Conservation (phyloP, 2,888 invertebrate species). For the Platerodrilus igneus region DNA sequence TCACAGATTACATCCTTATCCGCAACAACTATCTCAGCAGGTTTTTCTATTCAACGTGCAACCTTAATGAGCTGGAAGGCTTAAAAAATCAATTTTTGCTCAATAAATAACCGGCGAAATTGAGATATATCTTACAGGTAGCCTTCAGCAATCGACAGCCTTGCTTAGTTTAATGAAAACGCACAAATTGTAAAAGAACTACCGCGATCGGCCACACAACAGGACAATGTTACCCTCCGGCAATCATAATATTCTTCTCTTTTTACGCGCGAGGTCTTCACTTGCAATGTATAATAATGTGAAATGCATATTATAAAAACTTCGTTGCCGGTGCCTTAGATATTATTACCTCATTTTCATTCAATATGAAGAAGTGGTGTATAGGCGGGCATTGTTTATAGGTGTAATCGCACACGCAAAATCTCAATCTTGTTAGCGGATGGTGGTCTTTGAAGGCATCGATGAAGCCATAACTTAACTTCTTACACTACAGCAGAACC, state of each 20-base stretch:
- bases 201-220: slow-evolving; percentile 35
- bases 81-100: slow-evolving; percentile 28
- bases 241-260: too few relatives aligned
- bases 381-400: slow-evolving; percentile 14
- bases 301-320: too few relatives aligned
- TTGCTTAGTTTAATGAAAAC: slow-evolving; percentile 34
- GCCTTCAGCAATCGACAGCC: slow-evolving; percentile 34
- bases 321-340: too few relatives aligned
- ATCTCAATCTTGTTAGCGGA: slow-evolving; percentile 29
- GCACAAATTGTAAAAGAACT: slow-evolving; percentile 32
- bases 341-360: too few relatives aligned
- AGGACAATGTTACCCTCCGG: slow-evolving; percentile 29
- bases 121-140: slow-evolving; percentile 27
- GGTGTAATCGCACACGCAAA: slow-evolving; percentile 27
- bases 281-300: too few relatives aligned
- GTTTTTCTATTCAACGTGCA: neutral
- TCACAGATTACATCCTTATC: slow-evolving; percentile 16
- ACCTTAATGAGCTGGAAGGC: neutral
- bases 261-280: too few relatives aligned
- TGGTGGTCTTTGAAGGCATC: slow-evolving; percentile 29
- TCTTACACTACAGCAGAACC: slow-evolving; percentile 28
- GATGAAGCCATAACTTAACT: slow-evolving; percentile 32
- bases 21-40: slow-evolving; percentile 16
- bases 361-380: too few relatives aligned
- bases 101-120: slow-evolving; percentile 29